A percentile compares a stretch with the other conserved stretches of the same genome.
Conservation (phyloP, 2,113 vertebrate genomes). For the Bucco capensis region DNA sequence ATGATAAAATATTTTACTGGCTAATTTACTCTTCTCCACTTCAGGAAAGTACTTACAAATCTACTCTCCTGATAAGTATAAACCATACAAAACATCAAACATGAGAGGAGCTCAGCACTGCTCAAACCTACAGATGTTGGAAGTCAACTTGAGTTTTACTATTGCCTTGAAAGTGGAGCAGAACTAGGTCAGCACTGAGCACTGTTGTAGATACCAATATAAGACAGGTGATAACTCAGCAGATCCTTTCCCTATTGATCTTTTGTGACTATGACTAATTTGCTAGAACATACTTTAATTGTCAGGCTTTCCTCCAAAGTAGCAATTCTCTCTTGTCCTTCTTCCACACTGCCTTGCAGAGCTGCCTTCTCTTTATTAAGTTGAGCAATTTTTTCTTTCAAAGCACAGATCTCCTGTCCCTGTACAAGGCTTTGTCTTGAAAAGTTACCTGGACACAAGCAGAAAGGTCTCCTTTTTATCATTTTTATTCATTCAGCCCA, state of each 20-base stretch:
- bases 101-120: background rate
- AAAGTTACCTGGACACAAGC: conserved; percentile 71
- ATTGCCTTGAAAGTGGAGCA: background rate
- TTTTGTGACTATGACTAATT: background rate
- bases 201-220: background rate
- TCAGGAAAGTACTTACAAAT: background rate
- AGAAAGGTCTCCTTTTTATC: conserved; percentile 27
- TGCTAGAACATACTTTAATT: conserved; percentile 66
- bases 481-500: conserved; percentile 20
- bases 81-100: background rate
- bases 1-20: background rate
- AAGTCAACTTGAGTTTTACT: background rate
- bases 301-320: conserved; percentile 70
- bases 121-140: background rate
- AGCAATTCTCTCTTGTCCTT: conserved; percentile 71
- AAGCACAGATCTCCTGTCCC: conserved; percentile 70
- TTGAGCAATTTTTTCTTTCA: conserved; percentile 69
- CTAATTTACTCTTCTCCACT: background rate
- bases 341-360: conserved; percentile 75
- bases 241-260: background rate
- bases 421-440: conserved; percentile 67
- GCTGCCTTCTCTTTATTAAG: conserved; percentile 71
- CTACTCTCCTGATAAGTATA: background rate
- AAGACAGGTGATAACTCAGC: background rate
- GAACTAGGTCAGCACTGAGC: background rate